A percentile compares a stretch with the other conserved stretches of the same genome.
These are phyloP conservation scores for Timandra comae DNA, from an alignment of 2,888 invertebrate genomes.

Conservation along the genomic window DNA sequence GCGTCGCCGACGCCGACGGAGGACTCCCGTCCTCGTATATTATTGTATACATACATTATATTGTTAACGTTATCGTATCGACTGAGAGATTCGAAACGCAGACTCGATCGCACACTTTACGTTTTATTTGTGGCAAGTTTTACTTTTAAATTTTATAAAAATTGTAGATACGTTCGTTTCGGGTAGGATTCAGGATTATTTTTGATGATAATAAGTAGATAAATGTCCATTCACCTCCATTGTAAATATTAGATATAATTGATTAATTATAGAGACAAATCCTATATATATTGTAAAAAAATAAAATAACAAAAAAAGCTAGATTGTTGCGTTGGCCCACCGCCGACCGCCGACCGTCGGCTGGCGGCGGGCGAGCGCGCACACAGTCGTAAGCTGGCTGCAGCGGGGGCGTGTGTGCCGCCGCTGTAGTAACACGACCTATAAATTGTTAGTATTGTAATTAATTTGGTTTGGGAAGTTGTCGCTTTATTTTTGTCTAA, in stretches of 20 bases:
- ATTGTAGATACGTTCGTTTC: conserved; percentile 74
- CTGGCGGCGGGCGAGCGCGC: too few relatives aligned
- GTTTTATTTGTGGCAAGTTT: conserved; percentile 64
- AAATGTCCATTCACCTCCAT: conserved; percentile 75
- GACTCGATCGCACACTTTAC: conserved; percentile 59
- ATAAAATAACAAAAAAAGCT: conserved; percentile 74
- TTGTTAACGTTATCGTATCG: too few relatives aligned
- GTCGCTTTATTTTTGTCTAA: conserved; percentile 64
- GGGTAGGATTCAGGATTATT: conserved; percentile 68
- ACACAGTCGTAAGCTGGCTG: conserved; percentile 61
- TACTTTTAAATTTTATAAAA: conserved; percentile 68
- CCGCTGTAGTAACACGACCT: conserved; percentile 23
- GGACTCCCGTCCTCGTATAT: conserved; percentile 17
- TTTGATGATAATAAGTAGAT: conserved; percentile 64
- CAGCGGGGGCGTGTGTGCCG: too few relatives aligned
- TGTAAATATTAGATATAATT: conserved; percentile 77
- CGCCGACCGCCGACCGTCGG: too few relatives aligned
- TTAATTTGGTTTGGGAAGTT: conserved; percentile 61
- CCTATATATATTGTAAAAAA: conserved; percentile 77
- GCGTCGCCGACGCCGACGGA: conserved; percentile 14
- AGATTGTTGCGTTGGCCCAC: conserved; percentile 59
- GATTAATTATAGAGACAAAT: conserved; percentile 76
- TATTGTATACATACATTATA: too few relatives aligned
- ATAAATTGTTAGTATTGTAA: conserved; percentile 56
- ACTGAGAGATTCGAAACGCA: conserved; percentile 41